Conservation (phyloP, 2,888 invertebrate species). For the Drosophila silvestris region DNA sequence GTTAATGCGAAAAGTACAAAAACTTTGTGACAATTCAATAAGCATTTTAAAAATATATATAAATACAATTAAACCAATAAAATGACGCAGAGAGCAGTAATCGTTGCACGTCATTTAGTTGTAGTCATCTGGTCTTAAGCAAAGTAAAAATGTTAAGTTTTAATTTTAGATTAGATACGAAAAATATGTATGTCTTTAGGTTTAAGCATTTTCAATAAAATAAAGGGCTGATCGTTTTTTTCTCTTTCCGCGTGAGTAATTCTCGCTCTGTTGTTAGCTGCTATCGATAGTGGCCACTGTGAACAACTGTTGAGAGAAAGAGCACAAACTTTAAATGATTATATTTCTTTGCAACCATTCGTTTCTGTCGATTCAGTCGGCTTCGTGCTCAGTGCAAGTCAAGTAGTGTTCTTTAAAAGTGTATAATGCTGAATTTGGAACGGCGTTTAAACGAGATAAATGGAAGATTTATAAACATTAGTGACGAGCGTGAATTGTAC, state of each 20-base stretch:
- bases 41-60: background rate
- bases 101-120: background rate
- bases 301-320: no score
- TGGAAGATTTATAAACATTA: constrained; percentile 43
- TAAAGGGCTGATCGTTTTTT: background rate
- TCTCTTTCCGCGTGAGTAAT: background rate
- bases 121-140: background rate
- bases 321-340: no score
- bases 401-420: background rate
- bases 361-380: constrained; percentile 3
- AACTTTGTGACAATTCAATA: background rate
- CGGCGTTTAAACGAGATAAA: background rate
- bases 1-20: background rate
- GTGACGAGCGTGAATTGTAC: constrained; percentile 23
- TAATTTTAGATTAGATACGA: no score
- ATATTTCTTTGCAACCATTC: no score
- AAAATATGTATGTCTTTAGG: background rate
- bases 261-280: no score
- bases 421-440: constrained; percentile 8
- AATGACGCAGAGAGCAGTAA: background rate
- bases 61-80: background rate
- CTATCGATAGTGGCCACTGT: no score
- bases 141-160: background rate
- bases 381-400: background rate
- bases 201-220: background rate